A percentile compares a stretch with the other conserved stretches of the same genome.
Evolutionary conservation across 2,113 vertebrate species (phyloP).

Genomic region (Prionailurus bengalensis): DNA sequence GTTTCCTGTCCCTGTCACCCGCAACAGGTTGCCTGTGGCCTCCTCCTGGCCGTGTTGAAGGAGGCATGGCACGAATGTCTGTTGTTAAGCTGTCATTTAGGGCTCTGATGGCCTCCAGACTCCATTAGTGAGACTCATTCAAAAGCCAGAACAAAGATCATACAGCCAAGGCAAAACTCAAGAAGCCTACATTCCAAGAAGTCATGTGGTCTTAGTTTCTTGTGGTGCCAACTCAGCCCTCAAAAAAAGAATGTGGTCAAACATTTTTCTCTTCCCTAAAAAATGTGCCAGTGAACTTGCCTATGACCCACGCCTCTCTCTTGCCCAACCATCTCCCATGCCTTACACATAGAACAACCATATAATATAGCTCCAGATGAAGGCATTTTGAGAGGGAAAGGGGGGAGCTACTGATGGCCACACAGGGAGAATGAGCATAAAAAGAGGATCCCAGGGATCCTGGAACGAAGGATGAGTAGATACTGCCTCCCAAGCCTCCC

Average conservation of each 20-base stretch:
- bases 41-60: background rate
- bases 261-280: background rate
- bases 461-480: background rate
- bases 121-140: background rate
- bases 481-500: background rate
- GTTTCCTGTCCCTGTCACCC: background rate
- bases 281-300: background rate
- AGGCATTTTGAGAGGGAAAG: background rate
- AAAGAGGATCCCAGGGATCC: background rate
- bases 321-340: background rate
- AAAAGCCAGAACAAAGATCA: conserved; percentile 56
- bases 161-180: background rate
- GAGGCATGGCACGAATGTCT: background rate
- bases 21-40: background rate
- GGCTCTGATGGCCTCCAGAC: background rate
- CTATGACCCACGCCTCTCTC: background rate
- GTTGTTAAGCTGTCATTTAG: background rate
- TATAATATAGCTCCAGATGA: background rate
- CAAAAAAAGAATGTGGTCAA: background rate
- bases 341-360: background rate
- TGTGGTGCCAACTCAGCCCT: background rate
- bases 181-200: conserved; percentile 29
- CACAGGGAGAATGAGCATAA: background rate
- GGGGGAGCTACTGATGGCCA: background rate
- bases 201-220: conserved; percentile 40